These are phyloP conservation scores for Morinoia aosen DNA, from an alignment of 2,888 invertebrate species.

Conservation along the genomic window DNA sequence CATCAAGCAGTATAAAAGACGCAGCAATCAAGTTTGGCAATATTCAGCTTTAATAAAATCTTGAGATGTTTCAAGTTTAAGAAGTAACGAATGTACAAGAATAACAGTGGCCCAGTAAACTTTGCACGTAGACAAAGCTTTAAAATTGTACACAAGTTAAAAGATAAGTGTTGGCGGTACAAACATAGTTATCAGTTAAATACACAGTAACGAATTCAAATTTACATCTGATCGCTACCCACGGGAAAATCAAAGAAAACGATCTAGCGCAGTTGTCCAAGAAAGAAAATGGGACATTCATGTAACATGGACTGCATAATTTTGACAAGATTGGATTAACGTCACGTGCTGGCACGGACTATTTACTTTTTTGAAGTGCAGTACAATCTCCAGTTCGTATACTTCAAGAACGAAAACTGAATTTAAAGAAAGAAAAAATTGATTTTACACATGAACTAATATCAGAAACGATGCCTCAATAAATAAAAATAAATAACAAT, in stretches of 20 bases:
- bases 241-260: not conserved
- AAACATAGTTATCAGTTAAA: not conserved
- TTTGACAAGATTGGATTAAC: not conserved
- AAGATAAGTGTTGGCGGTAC: not conserved
- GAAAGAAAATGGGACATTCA: not conserved
- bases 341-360: not conserved
- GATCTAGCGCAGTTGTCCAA: not conserved
- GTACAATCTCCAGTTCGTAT: not conserved
- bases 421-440: not conserved
- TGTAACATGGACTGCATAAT: not conserved
- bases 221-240: not conserved
- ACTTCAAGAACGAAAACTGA: not conserved
- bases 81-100: not conserved
- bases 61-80: not conserved
- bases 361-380: not conserved
- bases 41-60: not conserved
- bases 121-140: too few species aligned
- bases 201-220: not conserved
- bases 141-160: not conserved
- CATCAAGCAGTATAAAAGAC: not conserved
- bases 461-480: not conserved
- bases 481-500: not conserved
- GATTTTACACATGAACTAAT: not conserved
- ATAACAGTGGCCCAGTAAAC: not conserved
- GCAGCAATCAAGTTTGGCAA: not conserved